A percentile compares a stretch with the other conserved stretches of the same genome.
These are phyloP conservation scores for Camponotus vicinus DNA, from an alignment of 1,140 invertebrate species.

Conservation along the genomic window DNA sequence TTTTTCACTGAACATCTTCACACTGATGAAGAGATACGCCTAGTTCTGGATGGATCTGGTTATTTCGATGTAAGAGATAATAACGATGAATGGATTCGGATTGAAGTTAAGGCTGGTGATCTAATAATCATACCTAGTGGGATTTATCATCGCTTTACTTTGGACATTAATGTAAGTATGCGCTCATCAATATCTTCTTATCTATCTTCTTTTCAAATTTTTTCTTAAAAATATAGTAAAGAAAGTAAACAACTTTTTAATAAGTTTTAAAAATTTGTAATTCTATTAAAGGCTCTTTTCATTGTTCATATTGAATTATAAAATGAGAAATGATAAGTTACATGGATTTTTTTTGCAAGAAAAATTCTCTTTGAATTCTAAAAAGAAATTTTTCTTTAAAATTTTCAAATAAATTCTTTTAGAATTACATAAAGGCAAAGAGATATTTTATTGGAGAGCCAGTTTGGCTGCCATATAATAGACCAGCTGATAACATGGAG, in stretches of 20 bases:
- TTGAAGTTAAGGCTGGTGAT: constrained; percentile 94
- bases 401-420: constrained; percentile 63
- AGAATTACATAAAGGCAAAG: constrained; percentile 96
- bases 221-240: background rate
- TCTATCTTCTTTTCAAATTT: background rate
- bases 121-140: constrained; percentile 97
- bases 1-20: constrained; percentile 98
- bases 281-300: background rate
- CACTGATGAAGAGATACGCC: constrained; percentile 98
- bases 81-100: constrained; percentile 97
- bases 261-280: background rate
- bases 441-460: constrained; percentile 97
- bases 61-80: constrained; percentile 98
- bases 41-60: constrained; percentile 94
- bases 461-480: constrained; percentile 95
- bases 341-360: background rate
- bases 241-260: background rate
- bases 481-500: constrained; percentile 95
- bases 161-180: constrained; percentile 91
- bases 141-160: constrained; percentile 98
- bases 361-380: background rate
- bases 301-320: too few relatives aligned
- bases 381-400: background rate
- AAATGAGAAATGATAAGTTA: too few relatives aligned
- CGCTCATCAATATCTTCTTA: background rate